Evolutionary conservation across 2,888 invertebrate genomes (phyloP), one percentile per base, ranked within the genome.

Genomic region (Heliconius ethilla): DNA sequence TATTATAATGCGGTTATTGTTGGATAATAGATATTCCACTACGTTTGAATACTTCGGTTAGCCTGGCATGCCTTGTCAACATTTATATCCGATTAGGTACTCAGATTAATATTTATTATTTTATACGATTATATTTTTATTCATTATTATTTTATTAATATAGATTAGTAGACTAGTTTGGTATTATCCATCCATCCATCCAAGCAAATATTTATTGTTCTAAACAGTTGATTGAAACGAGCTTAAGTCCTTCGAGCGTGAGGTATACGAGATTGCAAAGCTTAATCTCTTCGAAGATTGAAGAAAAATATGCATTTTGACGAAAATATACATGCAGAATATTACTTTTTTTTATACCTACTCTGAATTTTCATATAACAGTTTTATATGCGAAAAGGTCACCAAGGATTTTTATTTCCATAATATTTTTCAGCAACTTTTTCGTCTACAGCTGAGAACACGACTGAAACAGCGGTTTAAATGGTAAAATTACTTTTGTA

Each of bases 191-290:
- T n/a, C n/a, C n/a, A n/a, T n/a, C n/a, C n/a, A n/a, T 11, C 67
- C n/a, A n/a, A 13, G n/a, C 6, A 37, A 67, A 67, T 40, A 67
- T 67, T 67, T 67, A 83, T 82, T 82, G 81, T 81, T 81, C 79
- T 80, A 80, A 82, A 76, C 77, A 72, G 67, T 25, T 80, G 78
- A 80, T 80, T 80, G 79, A 79, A 79, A 76, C 59, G 74, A 62
- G 77, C 75, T 69, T 33, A 76, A 70, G 55, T 70, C 59, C 69
- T 79, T 76, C 33, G 75, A 72, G 75, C 70, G 70, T 65, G 70
- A 73, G 51, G 29, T 72, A 75, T 33, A 37, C 67, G 75, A 75
- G 75, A 80, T 80, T 78, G 72, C 69, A 75, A 59, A 66, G 69
- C 45, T 73, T 79, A 78, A 78, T 78, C 75, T 77, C 45, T 66